Evolutionary conservation across 2,888 invertebrate species (phyloP), one percentile per base, ranked within the genome.

Genomic region (Xestia xanthographa): DNA sequence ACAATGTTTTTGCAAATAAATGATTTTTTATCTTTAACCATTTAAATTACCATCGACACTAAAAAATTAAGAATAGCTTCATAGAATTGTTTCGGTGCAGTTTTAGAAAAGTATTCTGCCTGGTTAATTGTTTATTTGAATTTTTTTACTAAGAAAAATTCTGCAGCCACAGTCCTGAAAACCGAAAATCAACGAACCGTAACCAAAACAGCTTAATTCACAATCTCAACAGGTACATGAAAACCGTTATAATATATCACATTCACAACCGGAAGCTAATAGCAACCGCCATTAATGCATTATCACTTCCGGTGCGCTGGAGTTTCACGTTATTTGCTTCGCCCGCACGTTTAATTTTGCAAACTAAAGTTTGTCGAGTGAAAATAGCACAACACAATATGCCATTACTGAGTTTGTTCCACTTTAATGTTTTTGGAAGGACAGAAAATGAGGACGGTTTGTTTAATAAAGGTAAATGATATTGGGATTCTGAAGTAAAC

Each of bases 231-330:
- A 69, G 60, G 60, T 60, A 58, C 56, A 53, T 41, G 34, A 79
- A 79, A 74, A 67, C 82, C 48, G 26, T 70, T 53, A 68, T n/a
- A 80, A 77, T 87, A 85, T 34, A 88, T 86, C 86, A 88, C 79
- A 88, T 85, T 88, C 88, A 88, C 87, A 85, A 88, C 86, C 87
- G 90, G 87, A 89, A 89, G 92, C 91, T 94, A 93, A 93, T 93
- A 93, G 92, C 91, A 68, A 84, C 85, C 89, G 89, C 91, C 92
- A 93, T 93, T 93, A 95, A 92, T 92, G 91, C 90, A 92, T 94
- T 94, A 94, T 94, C 94, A 94, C 92, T 93, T 94, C 93, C 92
- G 87, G 90, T 88, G 90, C 86, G 86, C 88, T 92, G 91, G 87
- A 92, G 90, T 90, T 90, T 72, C 86, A 82, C 81, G 84, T 74